Percentiles rank a stretch among this genome's conserved stretches.
These are phyloP conservation scores for Dendroctonus ponderosae DNA, from an alignment of 1,140 invertebrate species.

Conservation along the genomic window DNA sequence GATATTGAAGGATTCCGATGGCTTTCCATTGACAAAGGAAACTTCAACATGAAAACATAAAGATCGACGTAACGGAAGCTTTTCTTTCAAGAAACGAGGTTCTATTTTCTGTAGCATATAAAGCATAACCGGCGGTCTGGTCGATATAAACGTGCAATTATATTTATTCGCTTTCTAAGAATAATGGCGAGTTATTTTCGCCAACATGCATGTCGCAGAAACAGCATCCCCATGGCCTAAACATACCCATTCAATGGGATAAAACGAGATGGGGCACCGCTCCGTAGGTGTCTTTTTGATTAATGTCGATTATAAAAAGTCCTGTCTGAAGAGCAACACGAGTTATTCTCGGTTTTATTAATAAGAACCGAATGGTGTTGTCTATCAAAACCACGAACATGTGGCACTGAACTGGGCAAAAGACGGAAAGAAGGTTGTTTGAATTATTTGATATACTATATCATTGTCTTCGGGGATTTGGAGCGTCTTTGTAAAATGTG, in stretches of 20 bases:
- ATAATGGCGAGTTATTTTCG: slow-evolving; percentile 45
- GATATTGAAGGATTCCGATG: no score
- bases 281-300: slow-evolving; percentile 41
- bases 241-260: slow-evolving; percentile 10
- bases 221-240: slow-evolving; percentile 13
- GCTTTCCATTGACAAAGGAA: no score
- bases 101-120: slow-evolving; percentile 9
- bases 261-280: slow-evolving; percentile 29
- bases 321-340: slow-evolving; percentile 36
- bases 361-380: slow-evolving; percentile 46
- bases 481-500: no score
- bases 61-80: no score
- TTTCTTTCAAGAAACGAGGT: background rate
- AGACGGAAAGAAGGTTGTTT: slow-evolving; percentile 16
- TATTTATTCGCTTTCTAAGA: slow-evolving; percentile 45
- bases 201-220: slow-evolving; percentile 5
- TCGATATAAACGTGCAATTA: slow-evolving; percentile 41
- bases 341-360: slow-evolving; percentile 46
- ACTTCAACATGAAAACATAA: no score
- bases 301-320: slow-evolving; percentile 45
- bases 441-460: slow-evolving; percentile 26
- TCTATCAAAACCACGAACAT: slow-evolving; percentile 38
- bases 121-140: slow-evolving; percentile 11
- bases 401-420: slow-evolving; percentile 17
- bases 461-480: slow-evolving; percentile 15